These are phyloP conservation scores for Plecturocebus donacophilus DNA, from an alignment of 2,113 vertebrate genomes.

Conservation along the genomic window DNA sequence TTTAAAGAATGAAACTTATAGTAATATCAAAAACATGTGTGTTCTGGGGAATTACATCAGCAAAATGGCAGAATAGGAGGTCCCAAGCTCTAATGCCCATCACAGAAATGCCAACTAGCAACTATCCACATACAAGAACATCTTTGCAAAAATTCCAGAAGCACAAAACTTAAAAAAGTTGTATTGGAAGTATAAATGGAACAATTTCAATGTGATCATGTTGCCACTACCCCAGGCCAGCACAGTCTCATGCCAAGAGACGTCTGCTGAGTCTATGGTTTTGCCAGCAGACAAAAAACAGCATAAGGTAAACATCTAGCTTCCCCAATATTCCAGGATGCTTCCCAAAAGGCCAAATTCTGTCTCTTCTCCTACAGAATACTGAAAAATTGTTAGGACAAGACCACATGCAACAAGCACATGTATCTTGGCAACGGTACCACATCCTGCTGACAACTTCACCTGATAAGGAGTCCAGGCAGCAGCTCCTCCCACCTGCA, in stretches of 20 bases:
- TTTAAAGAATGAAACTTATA: neutral
- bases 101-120: neutral
- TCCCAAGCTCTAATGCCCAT: neutral
- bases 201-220: neutral
- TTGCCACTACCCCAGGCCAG: neutral
- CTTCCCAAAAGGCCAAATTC: neutral
- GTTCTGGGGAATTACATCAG: neutral
- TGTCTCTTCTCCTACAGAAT: neutral
- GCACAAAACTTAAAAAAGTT: neutral
- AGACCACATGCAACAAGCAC: neutral
- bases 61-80: neutral
- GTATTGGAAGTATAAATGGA: neutral
- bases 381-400: neutral
- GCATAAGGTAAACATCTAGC: neutral
- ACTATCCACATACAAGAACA: neutral
- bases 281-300: neutral
- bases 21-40: neutral
- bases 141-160: neutral
- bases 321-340: neutral
- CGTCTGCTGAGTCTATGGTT: neutral
- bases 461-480: neutral
- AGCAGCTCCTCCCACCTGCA: neutral
- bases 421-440: neutral
- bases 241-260: neutral
- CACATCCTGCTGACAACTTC: neutral